Evolutionary conservation across 2,113 vertebrate genomes (phyloP).

Genomic region (Chiloscyllium plagiosum): DNA sequence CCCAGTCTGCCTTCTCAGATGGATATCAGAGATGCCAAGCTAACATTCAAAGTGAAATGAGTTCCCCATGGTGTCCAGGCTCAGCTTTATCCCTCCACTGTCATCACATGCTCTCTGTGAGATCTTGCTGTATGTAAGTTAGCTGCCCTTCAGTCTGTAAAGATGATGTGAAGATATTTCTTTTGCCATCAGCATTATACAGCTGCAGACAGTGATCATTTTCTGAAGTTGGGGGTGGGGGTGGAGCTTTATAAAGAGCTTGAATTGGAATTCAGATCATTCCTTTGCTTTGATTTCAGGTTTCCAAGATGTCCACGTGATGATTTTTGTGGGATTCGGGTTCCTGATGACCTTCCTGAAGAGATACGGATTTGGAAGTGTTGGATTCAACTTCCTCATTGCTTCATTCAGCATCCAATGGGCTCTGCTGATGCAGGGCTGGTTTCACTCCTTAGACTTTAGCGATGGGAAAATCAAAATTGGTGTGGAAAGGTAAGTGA

Average conservation of each 20-base stretch:
- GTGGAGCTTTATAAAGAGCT: neutral
- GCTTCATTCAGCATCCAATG: conserved; percentile 91
- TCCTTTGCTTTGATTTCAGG: conserved; percentile 54
- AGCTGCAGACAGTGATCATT: neutral
- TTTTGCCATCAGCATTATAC: neutral
- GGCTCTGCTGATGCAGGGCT: conserved; percentile 95
- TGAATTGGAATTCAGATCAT: neutral
- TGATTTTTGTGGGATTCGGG: conserved; percentile 96
- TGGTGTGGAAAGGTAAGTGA: conserved; percentile 72
- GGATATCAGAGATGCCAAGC: too few species aligned
- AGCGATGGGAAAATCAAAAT: conserved; percentile 63
- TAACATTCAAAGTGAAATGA: too few species aligned
- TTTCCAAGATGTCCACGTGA: conserved; percentile 94
- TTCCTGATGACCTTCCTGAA: conserved; percentile 96
- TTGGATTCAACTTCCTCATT: conserved; percentile 93
- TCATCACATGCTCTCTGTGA: neutral
- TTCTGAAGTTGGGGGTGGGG: neutral
- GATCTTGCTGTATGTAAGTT: neutral
- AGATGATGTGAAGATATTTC: too few species aligned
- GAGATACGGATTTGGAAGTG: conserved; percentile 78
- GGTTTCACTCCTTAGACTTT: conserved; percentile 69
- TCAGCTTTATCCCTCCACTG: too few species aligned
- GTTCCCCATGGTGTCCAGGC: too few species aligned
- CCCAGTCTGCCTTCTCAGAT: too few species aligned
- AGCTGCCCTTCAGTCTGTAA: neutral